Percentiles rank a stretch among this genome's conserved stretches.
These are phyloP conservation scores for Clytia hemisphaerica DNA, from an alignment of 30 jellyfish, hydroid and myxozoan species.

Conservation along the genomic window DNA sequence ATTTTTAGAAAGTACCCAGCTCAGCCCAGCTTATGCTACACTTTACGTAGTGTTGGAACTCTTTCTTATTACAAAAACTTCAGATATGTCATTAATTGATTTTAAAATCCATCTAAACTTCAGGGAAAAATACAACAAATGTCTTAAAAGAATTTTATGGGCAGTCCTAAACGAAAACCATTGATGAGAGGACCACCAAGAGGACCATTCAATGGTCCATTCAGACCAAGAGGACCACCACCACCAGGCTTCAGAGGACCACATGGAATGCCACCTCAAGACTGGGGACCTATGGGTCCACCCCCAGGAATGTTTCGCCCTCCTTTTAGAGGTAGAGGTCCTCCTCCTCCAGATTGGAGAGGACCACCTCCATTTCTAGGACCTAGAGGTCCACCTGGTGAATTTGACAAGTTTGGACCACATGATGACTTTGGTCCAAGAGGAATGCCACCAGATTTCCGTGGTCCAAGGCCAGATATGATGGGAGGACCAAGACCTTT, in stretches of 20 bases:
- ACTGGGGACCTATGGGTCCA: conserved; percentile 38
- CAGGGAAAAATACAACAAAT: no score
- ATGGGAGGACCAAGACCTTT: conserved; percentile 29
- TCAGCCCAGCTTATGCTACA: no score
- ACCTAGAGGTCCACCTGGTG: conserved; percentile 28
- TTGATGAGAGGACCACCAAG: conserved; percentile 22
- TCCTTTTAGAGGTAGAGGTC: no score
- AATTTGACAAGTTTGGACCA: no score
- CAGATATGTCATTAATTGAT: no score
- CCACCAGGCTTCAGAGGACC: conserved; percentile 16
- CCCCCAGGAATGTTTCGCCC: conserved; percentile 30
- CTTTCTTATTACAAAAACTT: no score
- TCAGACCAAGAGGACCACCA: conserved; percentile 24
- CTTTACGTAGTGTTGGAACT: no score
- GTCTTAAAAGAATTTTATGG: no score
- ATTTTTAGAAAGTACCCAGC: no score
- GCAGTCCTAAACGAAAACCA: no score
- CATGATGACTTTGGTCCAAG: conserved; percentile 7
- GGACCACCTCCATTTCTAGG: conserved; percentile 20
- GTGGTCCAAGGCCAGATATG: conserved; percentile 39
- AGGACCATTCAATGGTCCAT: conserved; percentile 15
- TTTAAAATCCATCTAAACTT: no score
- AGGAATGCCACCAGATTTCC: conserved; percentile 17
- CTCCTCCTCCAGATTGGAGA: no score
- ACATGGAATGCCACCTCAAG: conserved; percentile 1